Percentiles rank a stretch among this genome's conserved stretches.
phyloP scores from a whole-genome alignment of 2,113 vertebrate species.

The Carettochelys insculpta region DNA sequence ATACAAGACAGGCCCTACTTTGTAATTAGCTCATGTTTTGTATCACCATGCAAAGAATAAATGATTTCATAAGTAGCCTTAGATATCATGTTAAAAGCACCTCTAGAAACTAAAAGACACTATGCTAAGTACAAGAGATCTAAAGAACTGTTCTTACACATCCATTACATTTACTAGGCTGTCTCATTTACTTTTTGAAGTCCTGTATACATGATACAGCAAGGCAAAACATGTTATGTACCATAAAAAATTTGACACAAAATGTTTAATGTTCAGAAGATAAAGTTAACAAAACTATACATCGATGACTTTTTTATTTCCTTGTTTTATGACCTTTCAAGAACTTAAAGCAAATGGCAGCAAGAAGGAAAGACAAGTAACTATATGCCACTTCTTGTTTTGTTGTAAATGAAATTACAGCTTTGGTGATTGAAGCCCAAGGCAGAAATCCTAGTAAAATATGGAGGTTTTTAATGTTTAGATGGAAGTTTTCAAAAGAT shows the following conservation, averaged over 20 bases:
- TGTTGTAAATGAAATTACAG: slow-evolving; percentile 68
- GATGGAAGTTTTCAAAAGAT: slow-evolving; percentile 74
- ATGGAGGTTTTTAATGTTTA: slow-evolving; percentile 69
- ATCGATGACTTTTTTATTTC: slow-evolving; percentile 77
- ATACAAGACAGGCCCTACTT: slow-evolving; percentile 41
- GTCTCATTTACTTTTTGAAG: slow-evolving; percentile 85
- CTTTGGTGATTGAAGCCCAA: slow-evolving; percentile 64
- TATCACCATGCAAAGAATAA: slow-evolving; percentile 81
- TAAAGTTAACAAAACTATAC: slow-evolving; percentile 77
- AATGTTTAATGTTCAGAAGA: slow-evolving; percentile 86
- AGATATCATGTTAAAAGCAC: slow-evolving; percentile 93
- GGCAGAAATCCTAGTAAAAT: slow-evolving; percentile 73
- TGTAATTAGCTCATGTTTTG: slow-evolving; percentile 85
- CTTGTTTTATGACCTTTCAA: slow-evolving; percentile 71
- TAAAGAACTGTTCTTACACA: slow-evolving; percentile 82
- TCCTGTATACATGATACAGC: slow-evolving; percentile 76
- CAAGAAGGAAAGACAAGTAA: slow-evolving; percentile 62
- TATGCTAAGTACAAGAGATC: slow-evolving; percentile 83
- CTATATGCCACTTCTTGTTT: slow-evolving; percentile 41
- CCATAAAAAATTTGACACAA: slow-evolving; percentile 85
- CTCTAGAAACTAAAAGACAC: slow-evolving; percentile 80
- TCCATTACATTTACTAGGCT: slow-evolving; percentile 87
- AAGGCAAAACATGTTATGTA: slow-evolving; percentile 82
- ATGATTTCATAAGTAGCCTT: slow-evolving; percentile 82
- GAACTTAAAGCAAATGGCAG: slow-evolving; percentile 72